Percentiles rank a stretch among this genome's conserved stretches.
These are phyloP conservation scores for Dione juno DNA, from an alignment of 2,888 invertebrate genomes.

Conservation along the genomic window DNA sequence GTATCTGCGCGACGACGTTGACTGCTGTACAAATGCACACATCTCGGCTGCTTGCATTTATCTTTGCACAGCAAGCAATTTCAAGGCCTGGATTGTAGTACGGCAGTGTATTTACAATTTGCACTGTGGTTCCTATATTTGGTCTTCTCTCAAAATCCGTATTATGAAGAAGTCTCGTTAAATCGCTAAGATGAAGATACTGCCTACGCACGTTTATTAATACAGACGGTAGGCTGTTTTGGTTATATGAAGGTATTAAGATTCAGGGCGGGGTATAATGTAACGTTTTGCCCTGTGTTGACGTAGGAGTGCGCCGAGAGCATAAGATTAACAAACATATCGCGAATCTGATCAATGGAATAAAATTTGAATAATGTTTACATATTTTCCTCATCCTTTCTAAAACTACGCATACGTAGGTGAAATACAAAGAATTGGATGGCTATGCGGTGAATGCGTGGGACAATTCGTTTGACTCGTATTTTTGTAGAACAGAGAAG, in stretches of 20 bases:
- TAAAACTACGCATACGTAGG: not conserved
- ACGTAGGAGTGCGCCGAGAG: conserved; percentile 42
- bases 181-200: conserved; percentile 48
- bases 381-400: conserved; percentile 17
- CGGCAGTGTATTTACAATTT: conserved; percentile 50
- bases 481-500: not conserved
- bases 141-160: conserved; percentile 48
- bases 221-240: conserved; percentile 45
- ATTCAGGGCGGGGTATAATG: conserved; percentile 45
- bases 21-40: conserved; percentile 43
- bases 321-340: conserved; percentile 43
- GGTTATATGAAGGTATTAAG: conserved; percentile 48
- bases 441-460: too few relatives aligned
- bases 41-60: conserved; percentile 49
- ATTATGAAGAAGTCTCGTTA: conserved; percentile 48
- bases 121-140: conserved; percentile 50
- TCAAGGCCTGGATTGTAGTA: conserved; percentile 48
- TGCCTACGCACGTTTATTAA: conserved; percentile 47
- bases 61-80: conserved; percentile 52
- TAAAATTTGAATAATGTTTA: conserved; percentile 28
- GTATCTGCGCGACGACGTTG: conserved; percentile 20
- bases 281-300: conserved; percentile 41
- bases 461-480: too few relatives aligned
- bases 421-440: not conserved
- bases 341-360: conserved; percentile 27